These are phyloP conservation scores for Montipora cactus DNA, from an alignment of 64 coral and sea anemone species.

Conservation along the genomic window DNA sequence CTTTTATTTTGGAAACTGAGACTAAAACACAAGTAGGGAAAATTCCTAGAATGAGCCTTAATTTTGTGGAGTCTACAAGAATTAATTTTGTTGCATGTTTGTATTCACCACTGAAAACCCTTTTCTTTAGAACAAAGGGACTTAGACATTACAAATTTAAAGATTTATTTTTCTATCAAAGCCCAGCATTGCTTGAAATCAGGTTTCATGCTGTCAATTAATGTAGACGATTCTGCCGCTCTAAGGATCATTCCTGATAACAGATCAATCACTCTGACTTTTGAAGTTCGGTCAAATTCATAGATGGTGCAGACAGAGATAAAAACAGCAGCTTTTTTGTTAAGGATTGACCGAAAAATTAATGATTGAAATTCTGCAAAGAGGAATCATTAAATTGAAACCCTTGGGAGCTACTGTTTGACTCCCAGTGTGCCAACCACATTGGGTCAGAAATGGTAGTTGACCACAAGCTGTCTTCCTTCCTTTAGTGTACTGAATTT, in stretches of 20 bases:
- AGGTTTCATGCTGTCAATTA: not conserved
- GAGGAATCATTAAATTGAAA: too few species aligned
- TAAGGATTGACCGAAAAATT: not conserved
- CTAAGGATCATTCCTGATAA: not conserved
- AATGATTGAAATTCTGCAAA: too few species aligned
- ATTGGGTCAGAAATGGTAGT: too few species aligned
- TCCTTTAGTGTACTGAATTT: too few species aligned
- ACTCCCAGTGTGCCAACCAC: too few species aligned
- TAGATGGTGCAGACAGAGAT: not conserved
- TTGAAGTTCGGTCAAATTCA: not conserved
- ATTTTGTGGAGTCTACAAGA: not conserved
- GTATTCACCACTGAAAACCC: not conserved
- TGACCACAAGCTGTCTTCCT: too few species aligned
- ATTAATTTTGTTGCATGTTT: not conserved
- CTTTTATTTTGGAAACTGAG: not conserved
- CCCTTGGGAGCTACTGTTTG: too few species aligned
- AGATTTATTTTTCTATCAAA: conserved; percentile 51
- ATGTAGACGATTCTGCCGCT: not conserved
- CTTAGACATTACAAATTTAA: not conserved
- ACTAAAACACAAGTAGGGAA: not conserved
- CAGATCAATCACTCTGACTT: not conserved
- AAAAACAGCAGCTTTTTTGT: not conserved
- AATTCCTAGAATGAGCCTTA: not conserved
- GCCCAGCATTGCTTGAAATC: conserved; percentile 18
- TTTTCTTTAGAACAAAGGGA: not conserved